phyloP scores from a whole-genome alignment of 2,797 vertebrate genomes.

The Sylvilagus floridanus region DNA sequence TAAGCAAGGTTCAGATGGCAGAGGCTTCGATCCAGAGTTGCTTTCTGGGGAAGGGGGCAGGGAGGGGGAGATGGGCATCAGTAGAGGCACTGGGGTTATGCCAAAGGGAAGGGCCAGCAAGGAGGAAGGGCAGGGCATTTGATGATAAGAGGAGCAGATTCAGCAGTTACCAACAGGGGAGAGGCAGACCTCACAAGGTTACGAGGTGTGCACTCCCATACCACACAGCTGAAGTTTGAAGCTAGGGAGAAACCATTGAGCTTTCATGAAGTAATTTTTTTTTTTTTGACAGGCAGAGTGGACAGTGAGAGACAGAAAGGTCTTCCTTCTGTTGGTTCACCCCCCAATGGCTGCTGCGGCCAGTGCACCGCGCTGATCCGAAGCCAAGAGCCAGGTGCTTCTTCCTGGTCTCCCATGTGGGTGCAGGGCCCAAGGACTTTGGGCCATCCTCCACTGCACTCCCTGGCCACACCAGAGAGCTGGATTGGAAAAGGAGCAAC shows the following conservation, averaged over 20 bases:
- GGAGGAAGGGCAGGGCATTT: neutral
- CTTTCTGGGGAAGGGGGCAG: neutral
- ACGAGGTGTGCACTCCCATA: rapidly evolving
- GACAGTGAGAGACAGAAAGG: too few relatives aligned
- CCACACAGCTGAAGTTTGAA: neutral
- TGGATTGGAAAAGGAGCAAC: too few relatives aligned
- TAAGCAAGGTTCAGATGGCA: neutral
- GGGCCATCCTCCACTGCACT: too few relatives aligned
- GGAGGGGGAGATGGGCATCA: neutral
- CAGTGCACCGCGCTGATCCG: too few relatives aligned
- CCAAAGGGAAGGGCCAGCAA: neutral
- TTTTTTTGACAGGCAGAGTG: too few relatives aligned
- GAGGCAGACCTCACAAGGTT: too few relatives aligned
- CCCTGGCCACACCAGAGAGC: too few relatives aligned
- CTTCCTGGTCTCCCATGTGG: too few relatives aligned
- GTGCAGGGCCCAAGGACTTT: too few relatives aligned
- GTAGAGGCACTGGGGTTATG: neutral
- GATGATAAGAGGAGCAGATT: neutral
- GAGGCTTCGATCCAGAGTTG: neutral
- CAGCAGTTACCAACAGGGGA: neutral
- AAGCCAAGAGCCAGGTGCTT: too few relatives aligned
- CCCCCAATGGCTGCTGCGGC: too few relatives aligned
- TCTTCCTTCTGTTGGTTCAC: too few relatives aligned
- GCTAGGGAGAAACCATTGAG: neutral
- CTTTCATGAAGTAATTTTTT: neutral